A percentile compares a stretch with the other conserved stretches of the same genome.
Conservation (phyloP, 2,888 invertebrate species). For the Chalcosyrphus nemorum region DNA sequence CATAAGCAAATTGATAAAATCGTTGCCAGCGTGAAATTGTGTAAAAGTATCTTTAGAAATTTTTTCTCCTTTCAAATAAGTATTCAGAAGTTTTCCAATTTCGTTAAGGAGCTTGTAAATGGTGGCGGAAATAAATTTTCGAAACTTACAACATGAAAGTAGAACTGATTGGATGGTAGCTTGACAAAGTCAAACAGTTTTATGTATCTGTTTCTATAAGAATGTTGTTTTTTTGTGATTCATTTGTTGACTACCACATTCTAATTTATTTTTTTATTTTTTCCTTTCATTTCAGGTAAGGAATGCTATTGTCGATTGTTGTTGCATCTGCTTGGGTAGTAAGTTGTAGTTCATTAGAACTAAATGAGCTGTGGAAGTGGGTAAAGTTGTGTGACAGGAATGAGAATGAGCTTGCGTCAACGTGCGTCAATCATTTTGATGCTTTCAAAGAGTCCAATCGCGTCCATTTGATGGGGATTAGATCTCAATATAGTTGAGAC, state of each 20-base stretch:
- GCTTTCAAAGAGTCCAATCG: too few relatives aligned
- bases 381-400: too few relatives aligned
- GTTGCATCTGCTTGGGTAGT: neutral
- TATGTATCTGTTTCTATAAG: neutral
- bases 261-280: neutral
- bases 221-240: neutral
- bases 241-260: neutral
- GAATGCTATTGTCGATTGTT: neutral
- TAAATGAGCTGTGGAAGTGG: neutral
- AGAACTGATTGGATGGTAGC: neutral
- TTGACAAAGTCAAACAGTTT: neutral
- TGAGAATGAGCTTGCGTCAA: too few relatives aligned
- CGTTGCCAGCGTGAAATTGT: neutral
- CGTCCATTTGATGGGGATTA: too few relatives aligned
- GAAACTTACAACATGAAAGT: neutral
- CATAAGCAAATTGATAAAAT: neutral
- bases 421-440: too few relatives aligned
- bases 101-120: neutral
- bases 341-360: neutral
- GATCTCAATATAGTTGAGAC: too few relatives aligned
- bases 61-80: neutral
- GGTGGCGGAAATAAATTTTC: neutral
- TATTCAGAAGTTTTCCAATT: slow-evolving; percentile 13
- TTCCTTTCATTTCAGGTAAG: slow-evolving; percentile 22
- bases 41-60: neutral